phyloP scores from a whole-genome alignment of 2,888 invertebrate genomes.

The Ophion costatus region DNA sequence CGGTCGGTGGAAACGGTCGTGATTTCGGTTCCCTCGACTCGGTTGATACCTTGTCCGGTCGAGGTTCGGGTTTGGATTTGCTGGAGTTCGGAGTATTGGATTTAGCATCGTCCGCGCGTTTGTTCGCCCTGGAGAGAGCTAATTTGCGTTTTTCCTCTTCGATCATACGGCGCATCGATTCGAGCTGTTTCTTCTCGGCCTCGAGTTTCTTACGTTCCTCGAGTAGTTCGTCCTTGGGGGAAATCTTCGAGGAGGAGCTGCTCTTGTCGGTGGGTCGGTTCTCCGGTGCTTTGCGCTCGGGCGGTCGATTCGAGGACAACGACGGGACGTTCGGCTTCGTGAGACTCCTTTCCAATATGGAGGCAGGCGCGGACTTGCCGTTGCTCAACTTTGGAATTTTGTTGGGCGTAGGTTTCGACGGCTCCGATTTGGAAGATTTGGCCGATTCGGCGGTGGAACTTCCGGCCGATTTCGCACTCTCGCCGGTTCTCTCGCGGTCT shows the following conservation, averaged over 20 bases:
- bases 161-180: constrained; percentile 79
- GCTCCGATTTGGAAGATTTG: constrained; percentile 63
- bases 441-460: constrained; percentile 53
- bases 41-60: constrained; percentile 71
- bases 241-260: constrained; percentile 58
- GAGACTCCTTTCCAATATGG: constrained; percentile 62
- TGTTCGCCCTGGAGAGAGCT: constrained; percentile 69
- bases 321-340: constrained; percentile 53
- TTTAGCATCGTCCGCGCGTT: constrained; percentile 69
- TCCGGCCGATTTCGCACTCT: constrained; percentile 56
- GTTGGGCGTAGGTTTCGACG: constrained; percentile 66
- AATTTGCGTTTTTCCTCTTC: constrained; percentile 80
- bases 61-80: constrained; percentile 71
- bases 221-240: constrained; percentile 75
- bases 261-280: constrained; percentile 46
- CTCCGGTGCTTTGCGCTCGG: constrained; percentile 54
- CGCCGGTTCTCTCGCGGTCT: constrained; percentile 69
- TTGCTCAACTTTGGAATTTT: constrained; percentile 71
- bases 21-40: constrained; percentile 74
- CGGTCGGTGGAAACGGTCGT: constrained; percentile 76
- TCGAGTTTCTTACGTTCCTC: constrained; percentile 80
- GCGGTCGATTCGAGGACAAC: constrained; percentile 31
- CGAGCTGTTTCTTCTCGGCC: constrained; percentile 77
- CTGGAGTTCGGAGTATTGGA: constrained; percentile 40
- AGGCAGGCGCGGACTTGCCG: constrained; percentile 52